Evolutionary conservation across 2,113 vertebrate species (phyloP), one percentile per base, ranked within the genome.

Genomic region (Myotis davidii): DNA sequence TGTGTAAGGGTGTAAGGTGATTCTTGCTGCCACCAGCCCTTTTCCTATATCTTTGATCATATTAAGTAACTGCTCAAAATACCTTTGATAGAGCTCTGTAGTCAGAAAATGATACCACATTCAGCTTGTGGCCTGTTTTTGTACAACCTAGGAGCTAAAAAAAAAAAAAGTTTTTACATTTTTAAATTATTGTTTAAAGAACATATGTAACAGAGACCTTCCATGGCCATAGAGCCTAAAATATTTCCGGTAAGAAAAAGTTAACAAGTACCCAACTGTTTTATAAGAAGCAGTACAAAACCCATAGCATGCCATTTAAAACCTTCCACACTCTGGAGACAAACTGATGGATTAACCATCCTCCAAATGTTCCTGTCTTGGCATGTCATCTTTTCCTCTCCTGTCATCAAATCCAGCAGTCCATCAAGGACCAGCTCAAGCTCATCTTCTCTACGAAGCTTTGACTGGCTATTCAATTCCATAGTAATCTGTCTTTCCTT

Each of bases 201-300:
- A 84, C 18, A 45, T 67, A 81, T 77, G 9, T 17, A 34, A 70
- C 78, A 76, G 39, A 74, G 65, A 83, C 9, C 20, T 21, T 92
- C 72, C 90, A 21, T 85, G 73, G n/a, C 20, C 27, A 42, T 13
- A 42, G 50, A 85, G 17, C 5, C 65, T 85, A 81, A 93, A 94
- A 79, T 86, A 93, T 77, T 93, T 96, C 54, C 48, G 74, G 32
- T 69, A 25, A 78, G 13, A 90, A 84, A 34, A 82, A 77, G 54
- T 72, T 83, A 87, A 78, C 34, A 65, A 76, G 50, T 70, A 42
- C 27, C 79, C 37, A 59, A 23, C 3, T 65, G 3, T 4, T 85
- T 64, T 48, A 7, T 76, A 64, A 67, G 39, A 77, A 54, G 37
- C 64, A 52, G 21, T 20, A 39, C 1, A 95, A 69, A 95, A 56